A percentile compares a stretch with the other conserved stretches of the same genome.
Evolutionary conservation across 2,888 invertebrate genomes (phyloP).

Genomic region (Ernsta delagoae): DNA sequence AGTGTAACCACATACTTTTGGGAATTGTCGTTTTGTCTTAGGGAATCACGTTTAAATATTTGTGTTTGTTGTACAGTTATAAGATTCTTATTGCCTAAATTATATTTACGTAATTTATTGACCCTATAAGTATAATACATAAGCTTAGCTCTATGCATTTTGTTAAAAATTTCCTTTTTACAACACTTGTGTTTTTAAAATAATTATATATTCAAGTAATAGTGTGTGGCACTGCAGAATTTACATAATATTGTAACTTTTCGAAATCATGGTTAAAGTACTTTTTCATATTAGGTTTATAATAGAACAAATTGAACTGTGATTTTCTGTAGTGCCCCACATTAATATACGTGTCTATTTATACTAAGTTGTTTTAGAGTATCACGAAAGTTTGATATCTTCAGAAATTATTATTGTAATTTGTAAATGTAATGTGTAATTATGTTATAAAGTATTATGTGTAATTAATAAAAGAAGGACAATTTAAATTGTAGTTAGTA

Average conservation of each 20-base stretch:
- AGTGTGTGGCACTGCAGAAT: conserved; percentile 28
- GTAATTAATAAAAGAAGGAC: conserved; percentile 84
- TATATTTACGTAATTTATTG: conserved; percentile 84
- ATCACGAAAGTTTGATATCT: conserved; percentile 79
- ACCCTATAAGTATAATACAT: conserved; percentile 67
- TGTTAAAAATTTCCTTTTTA: conserved; percentile 72
- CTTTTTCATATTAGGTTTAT: conserved; percentile 29
- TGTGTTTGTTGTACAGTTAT: conserved; percentile 73
- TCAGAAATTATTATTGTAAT: conserved; percentile 84
- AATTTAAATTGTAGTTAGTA: conserved; percentile 66
- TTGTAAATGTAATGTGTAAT: conserved; percentile 83
- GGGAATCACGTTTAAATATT: conserved; percentile 38
- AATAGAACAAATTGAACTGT: conserved; percentile 20
- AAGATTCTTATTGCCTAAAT: conserved; percentile 73
- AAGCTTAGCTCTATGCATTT: conserved; percentile 79
- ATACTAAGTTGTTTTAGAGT: conserved; percentile 73
- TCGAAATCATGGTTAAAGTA: not conserved
- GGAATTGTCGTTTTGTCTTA: conserved; percentile 39
- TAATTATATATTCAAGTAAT: conserved; percentile 13
- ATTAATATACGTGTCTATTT: conserved; percentile 40
- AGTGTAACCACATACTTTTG: conserved; percentile 42
- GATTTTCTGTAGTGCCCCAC: conserved; percentile 29
- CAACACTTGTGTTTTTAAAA: conserved; percentile 71
- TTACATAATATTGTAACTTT: conserved; percentile 1
- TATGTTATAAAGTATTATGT: conserved; percentile 84